Evolutionary conservation across 2,797 vertebrate species (phyloP), one percentile per base, ranked within the genome.

Genomic region (Botia almorhae): DNA sequence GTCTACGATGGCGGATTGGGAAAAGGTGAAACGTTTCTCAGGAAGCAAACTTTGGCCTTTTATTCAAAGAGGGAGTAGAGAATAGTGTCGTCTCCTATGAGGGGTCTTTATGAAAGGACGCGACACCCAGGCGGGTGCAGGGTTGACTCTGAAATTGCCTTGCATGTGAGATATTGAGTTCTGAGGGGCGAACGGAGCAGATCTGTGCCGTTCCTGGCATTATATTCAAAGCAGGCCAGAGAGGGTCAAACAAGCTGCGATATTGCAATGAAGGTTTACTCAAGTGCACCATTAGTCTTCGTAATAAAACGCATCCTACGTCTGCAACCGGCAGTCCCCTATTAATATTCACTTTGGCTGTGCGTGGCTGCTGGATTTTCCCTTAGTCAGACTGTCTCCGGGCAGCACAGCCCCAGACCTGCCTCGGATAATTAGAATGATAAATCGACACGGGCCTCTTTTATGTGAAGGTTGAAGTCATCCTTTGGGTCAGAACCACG

Each of bases 401-500:
- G 82, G 85, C 85, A 87, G 74, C 85, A 73, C 81, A 86, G 89
- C 84, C 85, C 87, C 88, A 89, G 88, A 89, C 90, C 87, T 91
- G 88, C 90, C 89, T 89, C 82, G 84, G 75, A 89, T 92, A 93
- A 92, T 92, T 92, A 92, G 85, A 89, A 87, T 92, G 89, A 93
- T 91, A 92, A 93, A 93, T 91, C 88, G 88, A 85, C 68, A 80
- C 65, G 58, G 76, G 88, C 75, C 83, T 84, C 26, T 51, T 75
- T 81, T 75, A 79, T 68, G 82, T 79, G 72, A 84, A 83, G 82
- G 74, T 63, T 81, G 50, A 83, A 69, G 33, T 69, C 70, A 83
- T 78, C 74, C 75, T 78, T 55, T 81, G 63, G 68, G 73, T 85
- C 73, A 74, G 88, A 82, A 84, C 46, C 68, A 75, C 58, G 69